Percentiles rank a stretch among this genome's conserved stretches.
Conservation (phyloP, 2,113 vertebrate species). For the Melospiza georgiana region DNA sequence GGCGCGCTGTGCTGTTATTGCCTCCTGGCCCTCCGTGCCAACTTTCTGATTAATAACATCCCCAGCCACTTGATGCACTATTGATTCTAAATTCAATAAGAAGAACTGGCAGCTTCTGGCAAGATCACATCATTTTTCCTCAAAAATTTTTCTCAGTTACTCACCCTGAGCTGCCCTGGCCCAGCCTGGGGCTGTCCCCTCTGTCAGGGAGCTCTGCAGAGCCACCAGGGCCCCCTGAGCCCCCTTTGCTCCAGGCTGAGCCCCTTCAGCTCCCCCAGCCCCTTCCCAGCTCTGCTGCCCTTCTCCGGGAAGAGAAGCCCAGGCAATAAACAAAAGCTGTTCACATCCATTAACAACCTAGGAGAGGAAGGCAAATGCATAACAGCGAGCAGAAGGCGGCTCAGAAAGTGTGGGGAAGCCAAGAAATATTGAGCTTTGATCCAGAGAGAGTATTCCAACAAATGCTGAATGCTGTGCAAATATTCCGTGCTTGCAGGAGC, state of each 20-base stretch:
- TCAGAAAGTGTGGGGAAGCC: not conserved
- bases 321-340: not conserved
- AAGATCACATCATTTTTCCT: not conserved
- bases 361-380: not conserved
- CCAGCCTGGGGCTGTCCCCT: not conserved
- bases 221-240: not conserved
- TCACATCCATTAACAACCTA: not conserved
- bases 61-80: slow-evolving; percentile 58
- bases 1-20: not conserved
- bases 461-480: not conserved
- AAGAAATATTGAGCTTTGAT: slow-evolving; percentile 50
- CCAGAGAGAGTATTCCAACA: not conserved
- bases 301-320: not conserved
- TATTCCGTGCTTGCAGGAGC: not conserved
- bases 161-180: rapidly evolving
- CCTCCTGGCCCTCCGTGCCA: slow-evolving; percentile 25
- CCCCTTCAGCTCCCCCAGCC: not conserved
- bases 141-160: not conserved
- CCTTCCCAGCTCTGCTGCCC: not conserved
- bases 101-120: slow-evolving; percentile 38
- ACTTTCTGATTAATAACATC: slow-evolving; percentile 63
- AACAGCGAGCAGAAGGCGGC: slow-evolving; percentile 52
- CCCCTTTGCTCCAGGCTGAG: not conserved
- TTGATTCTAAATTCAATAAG: slow-evolving; percentile 54
- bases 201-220: not conserved